phyloP scores from a whole-genome alignment of 1,140 invertebrate genomes.

The Caenorhabditis inopinata region DNA sequence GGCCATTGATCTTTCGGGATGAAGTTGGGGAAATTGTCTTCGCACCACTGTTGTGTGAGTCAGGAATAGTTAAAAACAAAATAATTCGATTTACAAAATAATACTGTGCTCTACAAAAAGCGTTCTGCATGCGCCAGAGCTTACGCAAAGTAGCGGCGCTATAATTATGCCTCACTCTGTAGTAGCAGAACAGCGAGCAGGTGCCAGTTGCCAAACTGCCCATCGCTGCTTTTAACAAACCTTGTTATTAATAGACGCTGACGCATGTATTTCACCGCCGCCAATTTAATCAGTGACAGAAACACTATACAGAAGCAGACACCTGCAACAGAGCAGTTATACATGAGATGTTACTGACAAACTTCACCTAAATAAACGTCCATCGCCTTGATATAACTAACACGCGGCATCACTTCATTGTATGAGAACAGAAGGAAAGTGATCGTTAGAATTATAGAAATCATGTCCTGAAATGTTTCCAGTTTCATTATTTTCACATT shows the following conservation, averaged over 20 bases:
- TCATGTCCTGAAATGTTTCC: constrained; percentile 73
- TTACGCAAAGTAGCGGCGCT: too few species aligned
- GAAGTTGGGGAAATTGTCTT: too few species aligned
- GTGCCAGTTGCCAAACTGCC: too few species aligned
- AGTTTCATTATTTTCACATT: background rate
- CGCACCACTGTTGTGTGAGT: too few species aligned
- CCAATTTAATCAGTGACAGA: constrained; percentile 52
- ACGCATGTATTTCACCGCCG: constrained; percentile 53
- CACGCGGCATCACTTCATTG: constrained; percentile 82
- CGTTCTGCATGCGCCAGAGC: too few species aligned
- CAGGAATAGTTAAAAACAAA: too few species aligned
- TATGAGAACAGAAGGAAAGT: constrained; percentile 92
- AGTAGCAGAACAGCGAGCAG: too few species aligned
- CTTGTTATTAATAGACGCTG: constrained; percentile 45
- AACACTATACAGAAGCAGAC: constrained; percentile 67
- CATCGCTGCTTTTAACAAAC: background rate
- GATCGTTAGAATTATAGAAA: constrained; percentile 88
- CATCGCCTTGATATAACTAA: constrained; percentile 81
- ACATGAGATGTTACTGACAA: too few species aligned
- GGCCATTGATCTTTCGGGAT: too few species aligned
- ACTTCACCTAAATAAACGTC: constrained; percentile 93
- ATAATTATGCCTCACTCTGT: too few species aligned
- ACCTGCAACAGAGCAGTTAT: constrained; percentile 14
- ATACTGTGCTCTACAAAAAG: too few species aligned
- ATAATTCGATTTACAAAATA: too few species aligned